Conservation (phyloP, 2,113 vertebrate species). For the Alosa alosa region DNA sequence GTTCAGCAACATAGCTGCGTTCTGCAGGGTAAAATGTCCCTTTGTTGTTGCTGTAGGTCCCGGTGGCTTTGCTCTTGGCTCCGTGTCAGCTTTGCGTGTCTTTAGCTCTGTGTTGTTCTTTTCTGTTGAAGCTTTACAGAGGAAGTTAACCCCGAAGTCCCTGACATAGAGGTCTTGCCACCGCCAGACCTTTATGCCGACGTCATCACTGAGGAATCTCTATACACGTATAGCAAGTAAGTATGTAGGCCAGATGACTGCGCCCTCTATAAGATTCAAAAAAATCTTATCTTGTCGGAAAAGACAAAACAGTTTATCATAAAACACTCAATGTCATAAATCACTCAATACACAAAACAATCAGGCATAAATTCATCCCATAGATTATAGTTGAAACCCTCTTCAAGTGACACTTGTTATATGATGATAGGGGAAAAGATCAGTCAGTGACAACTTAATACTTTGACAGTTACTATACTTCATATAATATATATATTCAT, state of each 20-base stretch:
- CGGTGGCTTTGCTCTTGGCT: neutral
- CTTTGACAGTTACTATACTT: no score
- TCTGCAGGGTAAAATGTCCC: neutral
- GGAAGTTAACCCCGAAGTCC: constrained; percentile 30
- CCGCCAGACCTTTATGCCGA: constrained; percentile 73
- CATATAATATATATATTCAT: neutral
- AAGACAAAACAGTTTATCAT: neutral
- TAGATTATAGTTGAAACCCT: no score
- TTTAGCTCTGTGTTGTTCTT: neutral
- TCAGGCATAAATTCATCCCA: no score
- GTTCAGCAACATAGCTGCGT: constrained; percentile 28
- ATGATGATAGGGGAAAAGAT: neutral
- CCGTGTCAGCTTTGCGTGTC: neutral
- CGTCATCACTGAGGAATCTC: constrained; percentile 5
- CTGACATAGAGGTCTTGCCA: constrained; percentile 59
- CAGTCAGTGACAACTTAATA: neutral
- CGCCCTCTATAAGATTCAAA: neutral
- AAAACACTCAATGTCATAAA: neutral
- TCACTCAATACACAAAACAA: neutral
- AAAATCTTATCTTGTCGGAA: neutral
- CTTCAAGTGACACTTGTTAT: neutral
- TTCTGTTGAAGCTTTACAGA: constrained; percentile 45
- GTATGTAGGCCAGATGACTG: neutral
- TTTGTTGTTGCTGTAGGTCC: neutral
- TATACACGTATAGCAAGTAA: constrained; percentile 16